These are phyloP conservation scores for Sebastiscus tertius DNA, from an alignment of 2,797 vertebrate genomes.

Conservation along the genomic window DNA sequence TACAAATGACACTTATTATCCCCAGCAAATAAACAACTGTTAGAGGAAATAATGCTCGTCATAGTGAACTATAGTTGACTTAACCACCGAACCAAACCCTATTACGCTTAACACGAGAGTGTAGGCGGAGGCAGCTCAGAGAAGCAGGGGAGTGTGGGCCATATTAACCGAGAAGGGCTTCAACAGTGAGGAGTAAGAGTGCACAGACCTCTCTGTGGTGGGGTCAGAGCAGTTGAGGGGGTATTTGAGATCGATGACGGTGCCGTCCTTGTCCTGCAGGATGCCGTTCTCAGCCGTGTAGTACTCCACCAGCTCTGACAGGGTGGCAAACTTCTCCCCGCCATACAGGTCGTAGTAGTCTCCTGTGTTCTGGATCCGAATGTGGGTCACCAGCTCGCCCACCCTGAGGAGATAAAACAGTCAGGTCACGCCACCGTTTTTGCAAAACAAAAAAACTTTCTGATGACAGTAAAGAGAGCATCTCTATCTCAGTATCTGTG, in stretches of 20 bases:
- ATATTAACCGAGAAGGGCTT: neutral
- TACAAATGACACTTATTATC: neutral
- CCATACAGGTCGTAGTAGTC: conserved; percentile 98
- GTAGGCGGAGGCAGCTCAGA: neutral
- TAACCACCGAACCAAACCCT: conserved; percentile 25
- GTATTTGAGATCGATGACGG: conserved; percentile 92
- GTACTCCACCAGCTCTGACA: conserved; percentile 95
- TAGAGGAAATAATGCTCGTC: conserved; percentile 16
- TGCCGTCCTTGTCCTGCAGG: conserved; percentile 94
- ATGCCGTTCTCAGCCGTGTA: conserved; percentile 92
- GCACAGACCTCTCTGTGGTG: conserved; percentile 91
- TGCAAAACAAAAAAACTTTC: neutral
- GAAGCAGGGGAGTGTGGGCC: neutral
- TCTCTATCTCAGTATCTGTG: neutral
- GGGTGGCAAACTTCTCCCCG: conserved; percentile 96
- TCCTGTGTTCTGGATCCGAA: conserved; percentile 97
- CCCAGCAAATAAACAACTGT: neutral
- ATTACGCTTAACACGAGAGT: neutral
- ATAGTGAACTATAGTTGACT: neutral
- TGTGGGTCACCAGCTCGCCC: conserved; percentile 92
- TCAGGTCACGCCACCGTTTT: neutral
- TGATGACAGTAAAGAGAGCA: neutral
- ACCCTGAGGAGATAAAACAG: conserved; percentile 79
- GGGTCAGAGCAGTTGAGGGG: conserved; percentile 95
- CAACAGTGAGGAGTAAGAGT: neutral